Evolutionary conservation across 2,888 invertebrate genomes (phyloP), one percentile per base, ranked within the genome.

Genomic region (Yponomeuta malinellus): DNA sequence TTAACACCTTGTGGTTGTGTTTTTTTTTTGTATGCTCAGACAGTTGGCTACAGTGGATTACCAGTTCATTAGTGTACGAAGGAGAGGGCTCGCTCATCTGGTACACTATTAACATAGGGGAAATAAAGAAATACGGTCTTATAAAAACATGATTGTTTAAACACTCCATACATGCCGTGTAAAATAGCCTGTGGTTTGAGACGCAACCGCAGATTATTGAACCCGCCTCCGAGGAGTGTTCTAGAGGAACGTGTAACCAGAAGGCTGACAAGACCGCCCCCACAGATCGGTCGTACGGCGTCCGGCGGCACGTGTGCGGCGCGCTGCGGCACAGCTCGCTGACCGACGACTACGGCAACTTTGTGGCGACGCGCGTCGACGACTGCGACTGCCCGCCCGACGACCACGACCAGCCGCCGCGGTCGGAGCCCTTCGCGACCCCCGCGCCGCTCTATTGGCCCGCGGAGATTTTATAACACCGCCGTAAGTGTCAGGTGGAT

Each of bases 261-360:
- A 37, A 5, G 37, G 0, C 5, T 37, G 37, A 37, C 37, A 37
- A 37, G 37, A 4, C 37, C 37, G 37, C 31, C 33, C n/a, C 48
- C 2, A 23, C 79, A 90, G 90, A 90, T 77, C 82, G 84, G 0
- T 80, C 80, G 78, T 86, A 75, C 71, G 79, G 83, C 70, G 85
- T 80, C 64, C 80, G 85, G 72, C 86, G 89, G n/a, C 90, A 89
- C 86, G 81, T 83, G 77, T 91, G 89, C 83, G 83, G 89, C 73
- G 83, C 84, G 71, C 81, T 85, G 73, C 86, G 89, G 0, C 92
- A 92, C 87, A 82, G 84, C 75, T 83, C 91, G 73, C 87, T 92
- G 68, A 92, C 92, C 10, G 93, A 92, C 87, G 93, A 92, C 83
- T 93, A 92, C 85, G 92, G 93, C 71, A 93, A 93, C 88, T 93